phyloP scores from a whole-genome alignment of 2,888 invertebrate species.

The Dysmachus trigonus region DNA sequence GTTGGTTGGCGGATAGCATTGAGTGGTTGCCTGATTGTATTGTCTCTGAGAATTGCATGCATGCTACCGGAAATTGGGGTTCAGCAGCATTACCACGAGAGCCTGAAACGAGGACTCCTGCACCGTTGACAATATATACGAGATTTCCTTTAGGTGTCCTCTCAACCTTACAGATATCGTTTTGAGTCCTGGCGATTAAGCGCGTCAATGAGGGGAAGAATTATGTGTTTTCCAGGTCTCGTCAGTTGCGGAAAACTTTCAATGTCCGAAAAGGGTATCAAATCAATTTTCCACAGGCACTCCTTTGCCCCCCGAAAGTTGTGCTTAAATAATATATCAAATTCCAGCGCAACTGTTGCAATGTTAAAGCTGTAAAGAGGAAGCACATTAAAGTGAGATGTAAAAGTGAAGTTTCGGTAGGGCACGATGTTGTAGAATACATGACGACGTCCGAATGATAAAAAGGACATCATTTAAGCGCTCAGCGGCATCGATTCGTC shows the following conservation, averaged over 20 bases:
- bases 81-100: slow-evolving; percentile 16
- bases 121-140: background rate
- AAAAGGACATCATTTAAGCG: slow-evolving; percentile 28
- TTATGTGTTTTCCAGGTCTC: background rate
- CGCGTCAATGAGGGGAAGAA: background rate
- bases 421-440: background rate
- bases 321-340: background rate
- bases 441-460: background rate
- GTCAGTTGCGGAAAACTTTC: background rate
- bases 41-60: slow-evolving; percentile 14
- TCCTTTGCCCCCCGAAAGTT: background rate
- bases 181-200: slow-evolving; percentile 1
- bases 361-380: background rate
- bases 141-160: slow-evolving; percentile 1
- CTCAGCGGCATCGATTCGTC: slow-evolving; percentile 17
- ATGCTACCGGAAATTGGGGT: slow-evolving; percentile 32
- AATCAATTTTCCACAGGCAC: background rate
- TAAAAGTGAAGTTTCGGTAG: background rate
- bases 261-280: background rate
- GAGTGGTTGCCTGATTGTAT: slow-evolving; percentile 38
- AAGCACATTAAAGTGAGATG: background rate
- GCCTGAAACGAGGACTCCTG: background rate
- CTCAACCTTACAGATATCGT: background rate
- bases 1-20: background rate
- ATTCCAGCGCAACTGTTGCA: background rate